Base-by-base conservation (phyloP, 2,113 vertebrate species). In the Syngnathus scovelli region DNA sequence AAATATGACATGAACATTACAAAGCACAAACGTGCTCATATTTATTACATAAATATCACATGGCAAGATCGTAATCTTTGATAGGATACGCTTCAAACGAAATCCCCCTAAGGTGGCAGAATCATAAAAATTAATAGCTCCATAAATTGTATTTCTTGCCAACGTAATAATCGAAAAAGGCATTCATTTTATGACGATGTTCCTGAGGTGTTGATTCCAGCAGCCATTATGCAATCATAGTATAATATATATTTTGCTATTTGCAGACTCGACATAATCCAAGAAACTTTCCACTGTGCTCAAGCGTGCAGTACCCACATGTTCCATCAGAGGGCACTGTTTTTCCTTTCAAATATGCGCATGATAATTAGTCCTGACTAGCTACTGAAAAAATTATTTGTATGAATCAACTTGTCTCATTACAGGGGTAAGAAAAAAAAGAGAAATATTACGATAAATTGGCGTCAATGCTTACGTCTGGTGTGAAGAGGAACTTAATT, bases 401-500 rank as follows among this genome's bases (percentile, higher is more conserved):
- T 1, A 15, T 48, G 15, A 46, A 16, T 46, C 13, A 46, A 46
- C 5, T 46, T 46, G 44, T 46, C 15, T 16, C 44, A 46, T 1
- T 16, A 16, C 16, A 46, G 15, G 12, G 16, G 44, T 46, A 46
- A 46, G 4, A 44, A 46, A 46, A 15, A 46, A 12, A 12, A 12
- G 3, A 12, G 12, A 13, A 12, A 19, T 36, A 56, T 56, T 10
- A 56, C 49, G 11, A 54, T 54, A 56, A 15, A 56, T 5, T 4
- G 9, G 4, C 8, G 16, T n/a, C 4, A 12, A n/a, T 59, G 41
- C 95, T 93, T 86, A 96, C 96, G 6, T 98, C 90, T 55, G 97
- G 97, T 0, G 93, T 98, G 88, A 99, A 98, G 58, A 99, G 95
- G 80, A 89, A 99, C 68, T 88, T 87, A 5, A 99, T 94, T 60